Evolutionary conservation across 2,888 invertebrate species (phyloP), one percentile per base, ranked within the genome.

Genomic region (Ypsolopha scabrella): DNA sequence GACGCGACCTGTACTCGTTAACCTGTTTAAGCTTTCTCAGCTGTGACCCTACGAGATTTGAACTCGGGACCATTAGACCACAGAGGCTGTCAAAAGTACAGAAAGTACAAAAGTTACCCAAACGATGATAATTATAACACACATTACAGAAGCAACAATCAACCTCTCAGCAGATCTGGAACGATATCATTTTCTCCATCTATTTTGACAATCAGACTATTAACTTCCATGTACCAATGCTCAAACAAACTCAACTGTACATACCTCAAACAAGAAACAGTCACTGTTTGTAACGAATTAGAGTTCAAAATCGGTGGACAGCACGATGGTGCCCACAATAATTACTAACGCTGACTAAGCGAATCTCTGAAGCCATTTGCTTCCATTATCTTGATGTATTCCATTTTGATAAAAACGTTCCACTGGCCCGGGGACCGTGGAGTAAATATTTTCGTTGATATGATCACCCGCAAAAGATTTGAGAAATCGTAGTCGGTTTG

Each of bases 151-250:
- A 24, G 46, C 46, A 46, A 11, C 37, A 36, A 48, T 48, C 48
- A 36, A 39, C 39, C 24, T 46, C 46, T n/a, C 48, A 7, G 11
- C 9, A 43, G 50, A 50, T 50, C n/a, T 35, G 50, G 43, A 9
- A 6, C 37, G 50, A 50, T 50, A 50, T 44, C 50, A 50, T 35
- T 50, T 50, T 44, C 37, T 13, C 33, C 39, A 43, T 50, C 24
- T 66, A 63, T 66, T 65, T 65, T 67, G 62, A 68, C 65, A 65
- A 67, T 65, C 61, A 60, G 62, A 62, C 54, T 60, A 65, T 65
- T 63, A 62, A 55, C 53, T 57, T 52, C 49, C 61, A 64, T 13
- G 24, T 13, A 44, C 9, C 14, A 44, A 44, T 44, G 6, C 44
- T 24, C 24, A 24, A 24, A 24, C 24, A 24, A 24, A 24, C 24